Evolutionary conservation across 2,888 invertebrate species (phyloP), one percentile per base, ranked within the genome.

Genomic region (Mesorhabditis spiculigera): DNA sequence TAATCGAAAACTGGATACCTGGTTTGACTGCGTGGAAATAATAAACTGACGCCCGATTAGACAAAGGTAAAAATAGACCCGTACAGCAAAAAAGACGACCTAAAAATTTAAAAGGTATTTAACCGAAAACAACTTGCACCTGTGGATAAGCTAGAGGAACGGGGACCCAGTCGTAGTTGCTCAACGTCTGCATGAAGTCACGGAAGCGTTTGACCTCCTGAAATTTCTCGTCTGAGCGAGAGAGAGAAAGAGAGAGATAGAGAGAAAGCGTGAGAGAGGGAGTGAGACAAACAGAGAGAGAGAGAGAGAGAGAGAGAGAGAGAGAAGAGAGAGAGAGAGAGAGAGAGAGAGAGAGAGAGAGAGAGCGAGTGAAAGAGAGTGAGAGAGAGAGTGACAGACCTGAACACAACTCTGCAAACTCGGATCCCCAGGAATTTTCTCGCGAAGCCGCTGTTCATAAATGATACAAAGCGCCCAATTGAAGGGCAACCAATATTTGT

Each of bases 401-500:
- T 50, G 58, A 50, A 50, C 58, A 50, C 58, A 50, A n/a, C 58
- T 50, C 3, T 50, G 58, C 58, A 50, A 50, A 13, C 10, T 13
- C n/a, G 58, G 58, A 50, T 50, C 58, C n/a, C 58, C 58, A 10
- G 58, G 58, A 50, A 50, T 50, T n/a, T 50, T 50, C 58, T 50
- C 58, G 1, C 58, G 58, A n/a, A 50, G 0, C n/a, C 58, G 8
- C n/a, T 50, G 58, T 3, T 50, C 10, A 50, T 50, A 50, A 50
- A 50, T 50, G 2, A 50, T 50, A n/a, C 10, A 10, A 50, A 50
- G 58, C 8, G 58, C 8, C 58, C 58, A 50, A n/a, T 50, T 50
- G 58, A 50, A 50, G 8, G 58, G 58, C n/a, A 50, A n/a, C 58
- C 58, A 50, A 50, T 50, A 50, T 50, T 50, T 50, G n/a, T 50